A percentile compares a stretch with the other conserved stretches of the same genome.
Conservation (phyloP, 2,888 invertebrate species). For the Aphidoletes aphidimyza region DNA sequence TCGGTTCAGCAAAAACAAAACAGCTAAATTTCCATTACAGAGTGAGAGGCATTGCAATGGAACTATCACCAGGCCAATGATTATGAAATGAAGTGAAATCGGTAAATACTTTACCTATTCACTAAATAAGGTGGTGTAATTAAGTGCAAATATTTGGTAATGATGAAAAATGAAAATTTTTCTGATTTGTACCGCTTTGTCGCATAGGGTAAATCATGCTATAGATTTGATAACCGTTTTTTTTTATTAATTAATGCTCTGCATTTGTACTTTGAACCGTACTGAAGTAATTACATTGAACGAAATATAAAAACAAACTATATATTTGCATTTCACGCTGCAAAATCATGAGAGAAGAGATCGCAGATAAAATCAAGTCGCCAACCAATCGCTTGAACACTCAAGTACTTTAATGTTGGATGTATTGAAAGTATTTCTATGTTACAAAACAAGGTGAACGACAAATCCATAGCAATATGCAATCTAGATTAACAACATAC, state of each 20-base stretch:
- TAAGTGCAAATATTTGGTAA: not conserved
- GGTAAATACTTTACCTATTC: not conserved
- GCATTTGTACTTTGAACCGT: conserved; percentile 12
- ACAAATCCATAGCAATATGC: conserved; percentile 34
- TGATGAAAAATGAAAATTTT: no score
- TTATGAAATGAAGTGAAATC: not conserved
- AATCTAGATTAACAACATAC: conserved; percentile 39
- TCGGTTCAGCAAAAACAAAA: no score
- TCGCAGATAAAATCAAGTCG: not conserved
- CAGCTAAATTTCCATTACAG: no score
- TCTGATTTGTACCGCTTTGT: no score
- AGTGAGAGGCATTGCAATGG: no score
- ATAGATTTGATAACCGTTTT: not conserved
- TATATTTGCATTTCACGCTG: not conserved
- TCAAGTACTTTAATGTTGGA: conserved; percentile 14
- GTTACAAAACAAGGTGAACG: conserved; percentile 44
- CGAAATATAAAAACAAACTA: not conserved
- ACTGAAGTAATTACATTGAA: not conserved
- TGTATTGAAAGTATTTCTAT: not conserved
- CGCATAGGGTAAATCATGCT: not conserved
- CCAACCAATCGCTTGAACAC: not conserved
- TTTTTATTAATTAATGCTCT: not conserved
- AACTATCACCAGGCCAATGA: not conserved
- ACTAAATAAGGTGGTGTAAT: not conserved
- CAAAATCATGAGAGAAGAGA: not conserved